Conservation (phyloP, 2,888 invertebrate species). For the Athrips mouffetella region DNA sequence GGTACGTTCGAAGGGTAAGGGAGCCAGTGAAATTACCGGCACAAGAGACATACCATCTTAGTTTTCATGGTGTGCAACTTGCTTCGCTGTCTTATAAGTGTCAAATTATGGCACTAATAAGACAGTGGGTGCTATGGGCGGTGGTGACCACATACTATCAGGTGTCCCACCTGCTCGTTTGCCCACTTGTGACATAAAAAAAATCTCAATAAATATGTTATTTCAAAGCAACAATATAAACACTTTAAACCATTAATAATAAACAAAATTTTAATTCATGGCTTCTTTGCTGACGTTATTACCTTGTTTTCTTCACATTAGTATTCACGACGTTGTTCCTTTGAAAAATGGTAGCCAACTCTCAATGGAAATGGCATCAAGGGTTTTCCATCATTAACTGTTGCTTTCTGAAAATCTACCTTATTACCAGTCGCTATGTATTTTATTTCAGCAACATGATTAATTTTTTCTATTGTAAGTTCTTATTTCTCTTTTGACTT, state of each 20-base stretch:
- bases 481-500: slow-evolving; percentile 21
- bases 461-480: slow-evolving; percentile 5
- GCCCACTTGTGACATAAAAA: too few species aligned
- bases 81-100: too few species aligned
- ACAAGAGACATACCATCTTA: too few species aligned
- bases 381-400: slow-evolving; percentile 16
- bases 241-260: slow-evolving; percentile 9
- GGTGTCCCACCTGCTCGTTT: too few species aligned
- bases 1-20: too few species aligned
- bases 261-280: slow-evolving; percentile 3
- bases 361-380: slow-evolving; percentile 37
- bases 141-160: too few species aligned
- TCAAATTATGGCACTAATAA: too few species aligned
- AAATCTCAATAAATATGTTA: too few species aligned
- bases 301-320: slow-evolving; percentile 30
- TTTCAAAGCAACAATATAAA: too few species aligned
- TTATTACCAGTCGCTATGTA: slow-evolving; percentile 18
- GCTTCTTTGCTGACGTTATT: slow-evolving; percentile 8
- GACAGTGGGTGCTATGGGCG: too few species aligned
- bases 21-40: too few species aligned
- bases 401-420: slow-evolving; percentile 15
- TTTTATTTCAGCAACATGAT: neutral
- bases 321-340: slow-evolving; percentile 53
- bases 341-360: slow-evolving; percentile 52
- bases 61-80: too few species aligned